A percentile compares a stretch with the other conserved stretches of the same genome.
These are phyloP conservation scores for Drosophila nigromelanica DNA, from an alignment of 1,140 invertebrate genomes.

Conservation along the genomic window DNA sequence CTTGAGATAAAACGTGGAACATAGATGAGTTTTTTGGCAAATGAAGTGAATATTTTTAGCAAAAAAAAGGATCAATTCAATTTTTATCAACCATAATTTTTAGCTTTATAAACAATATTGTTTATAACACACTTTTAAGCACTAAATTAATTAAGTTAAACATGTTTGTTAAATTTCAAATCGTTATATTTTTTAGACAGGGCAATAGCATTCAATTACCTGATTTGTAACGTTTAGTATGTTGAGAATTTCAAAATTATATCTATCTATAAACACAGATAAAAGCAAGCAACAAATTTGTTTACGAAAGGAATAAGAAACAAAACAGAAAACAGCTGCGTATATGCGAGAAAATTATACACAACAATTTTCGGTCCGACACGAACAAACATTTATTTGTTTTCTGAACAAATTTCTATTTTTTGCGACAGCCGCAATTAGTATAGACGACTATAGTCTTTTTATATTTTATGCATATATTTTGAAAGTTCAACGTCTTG, in stretches of 20 bases:
- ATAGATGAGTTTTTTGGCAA: not conserved
- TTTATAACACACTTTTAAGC: too few species aligned
- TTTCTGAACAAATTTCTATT: constrained; percentile 16
- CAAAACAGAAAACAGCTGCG: constrained; percentile 27
- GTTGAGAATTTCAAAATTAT: not conserved
- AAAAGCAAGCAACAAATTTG: constrained; percentile 30
- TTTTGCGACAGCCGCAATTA: not conserved
- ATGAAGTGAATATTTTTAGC: not conserved
- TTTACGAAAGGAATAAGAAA: constrained; percentile 43
- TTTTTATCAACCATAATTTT: too few species aligned
- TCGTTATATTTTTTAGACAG: too few species aligned
- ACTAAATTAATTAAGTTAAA: too few species aligned
- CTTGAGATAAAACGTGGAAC: constrained; percentile 6
- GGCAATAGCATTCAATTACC: constrained; percentile 28
- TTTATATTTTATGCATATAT: constrained; percentile 4
- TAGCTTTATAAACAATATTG: too few species aligned
- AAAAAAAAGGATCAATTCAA: not conserved
- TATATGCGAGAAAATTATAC: constrained; percentile 1
- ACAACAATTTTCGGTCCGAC: not conserved
- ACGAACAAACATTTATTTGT: not conserved
- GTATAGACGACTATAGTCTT: constrained; percentile 5
- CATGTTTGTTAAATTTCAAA: too few species aligned
- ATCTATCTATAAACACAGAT: not conserved
- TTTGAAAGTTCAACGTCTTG: constrained; percentile 40
- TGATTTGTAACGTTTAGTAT: constrained; percentile 13